Evolutionary conservation across 2,797 vertebrate species (phyloP).

Genomic region (Eremophila alpestris): DNA sequence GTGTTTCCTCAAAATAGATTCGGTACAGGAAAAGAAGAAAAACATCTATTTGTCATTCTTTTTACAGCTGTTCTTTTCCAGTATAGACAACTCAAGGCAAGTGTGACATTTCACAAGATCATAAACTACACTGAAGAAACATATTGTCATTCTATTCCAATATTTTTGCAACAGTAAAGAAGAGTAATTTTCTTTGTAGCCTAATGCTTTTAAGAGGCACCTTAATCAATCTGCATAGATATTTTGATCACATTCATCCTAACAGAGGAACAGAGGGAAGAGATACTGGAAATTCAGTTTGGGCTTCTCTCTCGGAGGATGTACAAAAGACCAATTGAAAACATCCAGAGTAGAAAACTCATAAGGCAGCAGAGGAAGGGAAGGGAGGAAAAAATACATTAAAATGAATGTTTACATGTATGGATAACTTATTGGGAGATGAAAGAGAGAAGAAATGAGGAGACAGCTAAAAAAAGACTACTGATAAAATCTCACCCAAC

Average conservation of each 20-base stretch:
- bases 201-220: background rate
- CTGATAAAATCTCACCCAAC: background rate
- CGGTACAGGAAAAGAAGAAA: constrained; percentile 8
- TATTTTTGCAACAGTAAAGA: background rate
- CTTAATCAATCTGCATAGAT: background rate
- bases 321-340: background rate
- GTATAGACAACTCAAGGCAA: constrained; percentile 46
- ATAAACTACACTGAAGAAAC: constrained; percentile 21
- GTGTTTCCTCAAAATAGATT: constrained; percentile 21
- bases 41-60: constrained; percentile 26
- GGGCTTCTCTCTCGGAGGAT: background rate
- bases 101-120: constrained; percentile 31
- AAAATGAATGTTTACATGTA: background rate
- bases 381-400: background rate
- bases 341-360: background rate
- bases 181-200: background rate
- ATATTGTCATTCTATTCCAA: background rate
- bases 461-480: background rate
- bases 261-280: background rate
- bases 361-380: background rate
- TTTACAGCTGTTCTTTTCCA: constrained; percentile 34
- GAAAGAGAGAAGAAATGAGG: background rate
- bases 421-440: background rate
- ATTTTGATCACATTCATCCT: background rate
- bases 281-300: background rate